Conservation (phyloP, 2,888 invertebrate species). For the Epirrhoe tristata region DNA sequence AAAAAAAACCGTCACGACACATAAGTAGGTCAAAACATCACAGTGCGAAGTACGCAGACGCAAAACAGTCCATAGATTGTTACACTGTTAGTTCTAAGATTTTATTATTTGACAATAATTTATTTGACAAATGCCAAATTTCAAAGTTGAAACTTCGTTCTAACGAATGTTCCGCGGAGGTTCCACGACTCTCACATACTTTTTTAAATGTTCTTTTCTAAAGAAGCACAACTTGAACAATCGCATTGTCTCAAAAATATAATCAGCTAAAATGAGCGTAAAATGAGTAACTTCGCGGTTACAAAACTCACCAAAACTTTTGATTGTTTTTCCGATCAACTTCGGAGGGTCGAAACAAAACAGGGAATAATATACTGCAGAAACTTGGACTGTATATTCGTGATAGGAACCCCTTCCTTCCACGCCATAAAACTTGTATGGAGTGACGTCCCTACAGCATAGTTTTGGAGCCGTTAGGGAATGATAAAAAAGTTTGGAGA, state of each 20-base stretch:
- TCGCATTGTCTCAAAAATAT: slow-evolving; percentile 21
- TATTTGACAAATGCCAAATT: no score
- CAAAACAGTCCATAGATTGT: no score
- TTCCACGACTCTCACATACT: no score
- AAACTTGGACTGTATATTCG: slow-evolving; percentile 71
- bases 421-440: slow-evolving; percentile 78
- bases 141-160: no score
- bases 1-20: no score
- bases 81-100: no score
- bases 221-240: slow-evolving; percentile 6
- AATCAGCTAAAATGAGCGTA: slow-evolving; percentile 39
- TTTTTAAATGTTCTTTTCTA: background rate
- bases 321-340: slow-evolving; percentile 46
- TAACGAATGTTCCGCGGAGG: no score
- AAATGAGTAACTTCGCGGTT: slow-evolving; percentile 40
- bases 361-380: slow-evolving; percentile 57
- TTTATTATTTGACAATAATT: no score
- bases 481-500: slow-evolving; percentile 66
- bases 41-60: no score
- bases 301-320: slow-evolving; percentile 38
- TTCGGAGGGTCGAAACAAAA: slow-evolving; percentile 44
- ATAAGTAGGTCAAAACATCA: no score
- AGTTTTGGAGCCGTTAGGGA: slow-evolving; percentile 68
- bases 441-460: slow-evolving; percentile 75
- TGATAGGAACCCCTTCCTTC: slow-evolving; percentile 80